Conservation (phyloP, 2,113 vertebrate species). For the Apeltes quadracus region DNA sequence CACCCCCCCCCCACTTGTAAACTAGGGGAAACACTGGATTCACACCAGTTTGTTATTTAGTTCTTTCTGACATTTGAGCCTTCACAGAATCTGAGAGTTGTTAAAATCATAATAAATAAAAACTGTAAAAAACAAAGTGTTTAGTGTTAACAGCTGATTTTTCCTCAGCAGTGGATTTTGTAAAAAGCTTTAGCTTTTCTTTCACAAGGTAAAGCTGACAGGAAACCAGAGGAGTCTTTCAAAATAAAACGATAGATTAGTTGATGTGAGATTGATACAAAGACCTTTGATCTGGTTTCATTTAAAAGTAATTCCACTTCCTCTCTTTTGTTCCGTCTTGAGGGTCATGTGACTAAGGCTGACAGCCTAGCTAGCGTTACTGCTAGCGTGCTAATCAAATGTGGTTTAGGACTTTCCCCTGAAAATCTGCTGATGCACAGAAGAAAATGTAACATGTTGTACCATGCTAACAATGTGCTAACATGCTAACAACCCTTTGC, state of each 20-base stretch:
- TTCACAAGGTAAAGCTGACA: not conserved
- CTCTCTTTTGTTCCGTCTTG: not conserved
- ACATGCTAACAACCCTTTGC: not conserved
- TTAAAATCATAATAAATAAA: constrained; percentile 40
- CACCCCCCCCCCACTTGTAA: too few relatives aligned
- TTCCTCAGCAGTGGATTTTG: not conserved
- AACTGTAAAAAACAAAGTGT: not conserved
- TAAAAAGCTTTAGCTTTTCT: too few relatives aligned
- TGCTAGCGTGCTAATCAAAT: not conserved
- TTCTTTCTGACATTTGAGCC: not conserved
- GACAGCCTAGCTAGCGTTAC: not conserved
- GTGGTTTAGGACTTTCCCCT: not conserved
- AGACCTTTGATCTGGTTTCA: not conserved
- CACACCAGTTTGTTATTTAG: not conserved
- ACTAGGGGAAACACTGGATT: too few relatives aligned
- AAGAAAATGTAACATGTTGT: not conserved
- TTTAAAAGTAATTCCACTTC: not conserved
- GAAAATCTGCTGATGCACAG: not conserved
- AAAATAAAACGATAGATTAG: not conserved
- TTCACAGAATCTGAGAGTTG: constrained; percentile 5
- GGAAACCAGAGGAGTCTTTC: not conserved
- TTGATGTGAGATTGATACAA: not conserved
- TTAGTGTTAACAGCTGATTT: constrained; percentile 33
- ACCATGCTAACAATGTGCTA: not conserved
- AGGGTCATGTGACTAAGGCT: not conserved